Conservation (phyloP, 2,797 vertebrate species). For the Enteromius trimaculatus region DNA sequence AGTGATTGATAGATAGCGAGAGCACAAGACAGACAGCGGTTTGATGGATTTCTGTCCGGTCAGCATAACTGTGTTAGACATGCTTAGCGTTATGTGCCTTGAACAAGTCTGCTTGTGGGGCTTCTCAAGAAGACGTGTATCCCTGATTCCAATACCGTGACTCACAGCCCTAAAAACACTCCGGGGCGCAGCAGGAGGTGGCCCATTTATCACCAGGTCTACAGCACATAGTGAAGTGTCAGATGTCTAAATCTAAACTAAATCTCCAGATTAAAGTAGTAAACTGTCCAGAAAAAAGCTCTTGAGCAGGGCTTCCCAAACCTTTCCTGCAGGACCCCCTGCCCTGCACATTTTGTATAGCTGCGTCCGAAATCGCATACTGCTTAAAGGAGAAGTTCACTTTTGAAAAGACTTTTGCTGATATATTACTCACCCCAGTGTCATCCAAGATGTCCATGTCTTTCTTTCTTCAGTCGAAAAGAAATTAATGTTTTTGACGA, state of each 20-base stretch:
- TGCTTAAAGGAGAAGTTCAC: too few species aligned
- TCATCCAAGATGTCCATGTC: too few species aligned
- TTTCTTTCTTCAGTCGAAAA: too few species aligned
- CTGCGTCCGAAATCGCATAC: too few species aligned
- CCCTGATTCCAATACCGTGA: conserved; percentile 11
- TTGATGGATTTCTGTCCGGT: conserved; percentile 11
- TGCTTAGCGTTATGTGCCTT: neutral
- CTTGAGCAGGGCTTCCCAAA: too few species aligned
- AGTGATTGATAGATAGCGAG: conserved; percentile 60
- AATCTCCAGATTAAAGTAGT: too few species aligned
- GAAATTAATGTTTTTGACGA: too few species aligned
- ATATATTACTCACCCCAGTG: too few species aligned
- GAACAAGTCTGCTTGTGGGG: conserved; percentile 1
- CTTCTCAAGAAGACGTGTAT: conserved; percentile 1
- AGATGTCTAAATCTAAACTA: neutral
- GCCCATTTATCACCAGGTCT: conserved; percentile 12
- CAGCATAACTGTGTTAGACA: conserved; percentile 3
- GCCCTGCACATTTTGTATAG: too few species aligned
- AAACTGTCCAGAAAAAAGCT: too few species aligned
- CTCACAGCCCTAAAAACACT: neutral
- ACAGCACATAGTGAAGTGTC: neutral
- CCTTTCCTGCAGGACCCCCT: too few species aligned
- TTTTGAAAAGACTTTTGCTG: too few species aligned
- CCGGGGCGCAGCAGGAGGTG: conserved; percentile 15
- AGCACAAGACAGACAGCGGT: neutral